Evolutionary conservation across 2,888 invertebrate species (phyloP).

Genomic region (Harpalus rubripes): DNA sequence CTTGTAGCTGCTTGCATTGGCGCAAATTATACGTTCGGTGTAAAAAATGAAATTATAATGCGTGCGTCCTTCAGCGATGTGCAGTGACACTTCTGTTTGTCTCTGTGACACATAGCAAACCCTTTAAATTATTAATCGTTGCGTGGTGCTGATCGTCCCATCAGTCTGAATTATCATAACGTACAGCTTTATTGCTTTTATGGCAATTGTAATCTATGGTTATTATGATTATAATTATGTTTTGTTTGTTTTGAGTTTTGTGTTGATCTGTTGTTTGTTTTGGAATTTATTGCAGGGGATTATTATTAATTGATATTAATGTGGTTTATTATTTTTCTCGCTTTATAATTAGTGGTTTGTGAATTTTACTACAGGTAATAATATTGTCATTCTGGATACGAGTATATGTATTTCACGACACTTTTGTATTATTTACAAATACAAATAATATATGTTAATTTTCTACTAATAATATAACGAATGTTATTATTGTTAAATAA

Average conservation of each 20-base stretch:
- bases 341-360: neutral
- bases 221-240: constrained; percentile 28
- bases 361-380: neutral
- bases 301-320: constrained; percentile 17
- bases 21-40: constrained; percentile 25
- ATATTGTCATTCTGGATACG: neutral
- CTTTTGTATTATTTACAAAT: too few relatives aligned
- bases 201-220: constrained; percentile 34
- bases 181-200: constrained; percentile 12
- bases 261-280: constrained; percentile 37
- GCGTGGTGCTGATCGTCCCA: constrained; percentile 42
- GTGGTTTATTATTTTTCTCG: neutral
- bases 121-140: constrained; percentile 49
- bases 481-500: too few relatives aligned
- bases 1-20: neutral
- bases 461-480: too few relatives aligned
- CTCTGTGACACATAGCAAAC: constrained; percentile 12
- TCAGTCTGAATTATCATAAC: constrained; percentile 24
- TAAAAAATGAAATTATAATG: constrained; percentile 11
- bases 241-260: constrained; percentile 25
- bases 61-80: constrained; percentile 10
- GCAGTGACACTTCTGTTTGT: neutral
- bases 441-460: too few relatives aligned
- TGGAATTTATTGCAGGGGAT: constrained; percentile 1
- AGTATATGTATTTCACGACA: neutral